These are phyloP conservation scores for Mormyrus iriodes DNA, from an alignment of 2,113 vertebrate genomes.

Conservation along the genomic window DNA sequence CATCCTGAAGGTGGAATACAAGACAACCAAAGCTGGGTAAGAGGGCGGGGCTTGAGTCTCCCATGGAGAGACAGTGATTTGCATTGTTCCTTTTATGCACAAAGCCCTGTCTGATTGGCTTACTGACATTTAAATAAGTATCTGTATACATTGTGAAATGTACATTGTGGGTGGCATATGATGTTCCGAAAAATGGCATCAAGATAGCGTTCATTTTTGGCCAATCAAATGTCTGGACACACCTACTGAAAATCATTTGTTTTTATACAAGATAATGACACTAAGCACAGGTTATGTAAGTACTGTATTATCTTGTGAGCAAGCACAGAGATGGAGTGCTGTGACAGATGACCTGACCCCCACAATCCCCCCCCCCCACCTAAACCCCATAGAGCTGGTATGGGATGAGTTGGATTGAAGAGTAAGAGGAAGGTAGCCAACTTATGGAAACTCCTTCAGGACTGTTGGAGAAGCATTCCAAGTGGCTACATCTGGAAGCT, in stretches of 20 bases:
- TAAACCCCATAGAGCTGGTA: no score
- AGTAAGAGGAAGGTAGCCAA: no score
- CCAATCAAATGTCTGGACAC: not conserved
- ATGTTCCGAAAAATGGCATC: not conserved
- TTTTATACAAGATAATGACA: not conserved
- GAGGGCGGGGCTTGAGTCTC: constrained; percentile 30
- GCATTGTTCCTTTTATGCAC: not conserved
- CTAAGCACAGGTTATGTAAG: not conserved
- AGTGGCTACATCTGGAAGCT: not conserved
- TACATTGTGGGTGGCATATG: not conserved
- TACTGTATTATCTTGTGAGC: not conserved
- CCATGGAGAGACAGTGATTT: not conserved
- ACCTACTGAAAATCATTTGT: not conserved
- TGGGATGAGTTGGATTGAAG: no score
- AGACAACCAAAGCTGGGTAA: constrained; percentile 91
- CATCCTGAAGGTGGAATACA: constrained; percentile 98
- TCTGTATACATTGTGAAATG: not conserved
- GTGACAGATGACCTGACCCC: not conserved
- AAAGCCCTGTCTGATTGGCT: not conserved
- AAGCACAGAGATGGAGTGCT: not conserved
- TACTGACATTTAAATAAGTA: not conserved
- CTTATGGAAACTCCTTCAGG: not conserved
- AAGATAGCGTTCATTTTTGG: not conserved
- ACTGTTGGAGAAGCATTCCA: not conserved
- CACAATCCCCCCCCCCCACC: not conserved